Conservation (phyloP, 2,797 vertebrate genomes). For the Artibeus jamaicensis region DNA sequence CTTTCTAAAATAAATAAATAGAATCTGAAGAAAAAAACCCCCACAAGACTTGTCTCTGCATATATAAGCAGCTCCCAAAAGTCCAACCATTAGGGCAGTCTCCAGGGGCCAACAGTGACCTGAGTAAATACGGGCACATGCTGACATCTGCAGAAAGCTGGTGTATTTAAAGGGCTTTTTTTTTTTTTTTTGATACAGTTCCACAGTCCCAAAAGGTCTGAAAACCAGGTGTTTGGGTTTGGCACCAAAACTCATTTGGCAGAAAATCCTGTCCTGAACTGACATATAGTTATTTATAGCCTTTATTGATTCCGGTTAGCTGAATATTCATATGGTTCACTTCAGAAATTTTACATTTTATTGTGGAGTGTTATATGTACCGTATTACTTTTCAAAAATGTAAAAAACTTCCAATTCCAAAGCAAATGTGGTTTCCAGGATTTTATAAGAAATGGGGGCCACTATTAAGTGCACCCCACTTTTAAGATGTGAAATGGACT, state of each 20-base stretch:
- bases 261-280: slow-evolving; percentile 27
- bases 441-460: background rate
- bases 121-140: background rate
- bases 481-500: background rate
- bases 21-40: too few species aligned
- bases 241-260: slow-evolving; percentile 1
- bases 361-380: background rate
- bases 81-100: background rate
- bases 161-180: background rate
- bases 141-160: background rate
- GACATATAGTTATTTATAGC: background rate
- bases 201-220: background rate
- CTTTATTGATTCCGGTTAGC: background rate
- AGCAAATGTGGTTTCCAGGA: background rate
- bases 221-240: slow-evolving; percentile 12
- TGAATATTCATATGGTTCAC: background rate
- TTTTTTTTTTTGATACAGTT: background rate
- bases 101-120: background rate
- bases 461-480: background rate
- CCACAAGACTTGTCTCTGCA: background rate
- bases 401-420: background rate
- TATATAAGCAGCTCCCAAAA: background rate
- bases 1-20: too few species aligned
- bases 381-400: background rate
- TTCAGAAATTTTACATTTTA: slow-evolving; percentile 23